These are phyloP conservation scores for Radopholus similis DNA, from an alignment of 1,140 invertebrate genomes.

Conservation along the genomic window DNA sequence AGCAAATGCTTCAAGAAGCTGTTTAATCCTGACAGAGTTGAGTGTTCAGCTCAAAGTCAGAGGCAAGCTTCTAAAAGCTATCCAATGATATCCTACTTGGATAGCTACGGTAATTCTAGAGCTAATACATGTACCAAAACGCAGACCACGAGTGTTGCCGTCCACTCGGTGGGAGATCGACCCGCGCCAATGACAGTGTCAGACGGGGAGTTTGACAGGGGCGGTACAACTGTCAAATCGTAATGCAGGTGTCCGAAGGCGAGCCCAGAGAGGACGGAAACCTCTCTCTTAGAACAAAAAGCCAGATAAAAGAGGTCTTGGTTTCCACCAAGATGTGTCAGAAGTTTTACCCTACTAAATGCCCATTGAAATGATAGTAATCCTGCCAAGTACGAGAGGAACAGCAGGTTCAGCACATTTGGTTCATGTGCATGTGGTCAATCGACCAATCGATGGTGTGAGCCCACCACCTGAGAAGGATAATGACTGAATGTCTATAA, in stretches of 20 bases:
- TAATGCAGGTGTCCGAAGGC: slow-evolving; percentile 81
- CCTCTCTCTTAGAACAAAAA: slow-evolving; percentile 77
- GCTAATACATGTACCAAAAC: slow-evolving; percentile 71
- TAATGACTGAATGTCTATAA: too few relatives aligned
- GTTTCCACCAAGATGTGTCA: slow-evolving; percentile 75
- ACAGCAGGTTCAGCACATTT: slow-evolving; percentile 77
- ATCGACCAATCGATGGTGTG: slow-evolving; percentile 66
- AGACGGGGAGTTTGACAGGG: slow-evolving; percentile 78
- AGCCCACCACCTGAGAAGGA: too few relatives aligned
- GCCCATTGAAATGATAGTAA: slow-evolving; percentile 63
- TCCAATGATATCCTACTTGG: slow-evolving; percentile 68
- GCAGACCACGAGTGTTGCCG: background rate
- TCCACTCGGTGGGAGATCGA: slow-evolving; percentile 26
- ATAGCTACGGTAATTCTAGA: slow-evolving; percentile 84
- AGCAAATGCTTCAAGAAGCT: slow-evolving; percentile 63
- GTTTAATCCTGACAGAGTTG: slow-evolving; percentile 42
- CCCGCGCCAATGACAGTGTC: slow-evolving; percentile 59
- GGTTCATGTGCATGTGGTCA: slow-evolving; percentile 69
- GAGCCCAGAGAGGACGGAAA: slow-evolving; percentile 79
- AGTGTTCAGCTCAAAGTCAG: slow-evolving; percentile 55
- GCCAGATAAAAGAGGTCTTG: slow-evolving; percentile 69
- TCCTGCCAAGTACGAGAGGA: slow-evolving; percentile 71
- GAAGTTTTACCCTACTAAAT: slow-evolving; percentile 74
- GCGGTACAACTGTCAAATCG: slow-evolving; percentile 76
- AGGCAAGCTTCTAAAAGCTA: slow-evolving; percentile 49